Base-by-base conservation (phyloP, 2,797 vertebrate genomes). In the Pangasius krempfi region DNA sequence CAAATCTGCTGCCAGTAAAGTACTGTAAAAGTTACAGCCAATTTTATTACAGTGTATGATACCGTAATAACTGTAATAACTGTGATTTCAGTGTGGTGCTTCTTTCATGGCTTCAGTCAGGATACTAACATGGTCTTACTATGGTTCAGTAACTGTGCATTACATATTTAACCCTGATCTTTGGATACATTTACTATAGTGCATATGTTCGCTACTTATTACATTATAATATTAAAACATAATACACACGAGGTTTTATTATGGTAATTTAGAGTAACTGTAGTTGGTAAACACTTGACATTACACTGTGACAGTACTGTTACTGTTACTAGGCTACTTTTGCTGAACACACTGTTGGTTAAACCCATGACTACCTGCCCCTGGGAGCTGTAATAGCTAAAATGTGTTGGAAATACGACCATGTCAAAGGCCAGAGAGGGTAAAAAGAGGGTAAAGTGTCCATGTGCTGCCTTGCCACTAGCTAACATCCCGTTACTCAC, bases 401-500 rank as follows among this genome's bases (percentile, higher is more conserved):
- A 86, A 30, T 62, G 72, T 75, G 33, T 22, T 84, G 62, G 5
- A 47, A 52, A 84, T 30, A 47, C 33, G 7, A 75, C 27, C 13
- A n/a, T 72, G 5, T 25, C 6, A 73, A 13, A 84, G 62, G 64
- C 82, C 82, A 84, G 40, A 30, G 1, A 50, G 27, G 25, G 27
- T 84, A 22, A 47, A 84, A 27, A 30, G 1, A 50, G 27, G 25
- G 27, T 84, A 12, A 47, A 44, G 12, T 70, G n/a, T 5, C 62
- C 40, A 62, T 64, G 76, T 82, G 64, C 25, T 30, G 47, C 33
- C 30, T 47, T 14, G 6, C n/a, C 56, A 88, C 7, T 6, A 13
- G 82, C 14, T 66, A 30, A 12, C 82, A 8, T 25, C 10, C 25
- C 10, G 30, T 84, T 90, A 96, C 98, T 98, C 95, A 98, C 98